Evolutionary conservation across 2,113 vertebrate genomes (phyloP), one percentile per base, ranked within the genome.

Genomic region (Tonatia bakeri): DNA sequence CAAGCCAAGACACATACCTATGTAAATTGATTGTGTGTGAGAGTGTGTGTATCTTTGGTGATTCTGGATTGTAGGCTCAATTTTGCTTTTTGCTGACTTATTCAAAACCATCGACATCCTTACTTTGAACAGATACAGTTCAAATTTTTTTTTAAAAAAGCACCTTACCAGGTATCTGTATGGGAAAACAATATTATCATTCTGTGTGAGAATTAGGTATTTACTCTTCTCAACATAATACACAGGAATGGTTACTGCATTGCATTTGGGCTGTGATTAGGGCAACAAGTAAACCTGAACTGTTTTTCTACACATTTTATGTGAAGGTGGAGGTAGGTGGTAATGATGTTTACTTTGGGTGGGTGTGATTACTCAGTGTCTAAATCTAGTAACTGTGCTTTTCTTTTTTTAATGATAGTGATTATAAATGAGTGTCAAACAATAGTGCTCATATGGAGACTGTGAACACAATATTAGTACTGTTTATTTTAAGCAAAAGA

Each of bases 61-160:
- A 56, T 17, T 85, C 19, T 67, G 64, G 36, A 65, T 47, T 16
- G 8, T 33, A 26, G 38, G 14, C 43, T 82, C 43, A 65, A 22
- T 61, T 92, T 95, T 93, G 40, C 82, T 86, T 93, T 94, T 70
- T 91, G 47, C 70, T 92, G 38, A 94, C n/a, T 75, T 43, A 40
- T 80, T 75, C 17, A 85, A 88, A 86, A 70, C 7, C 6, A 56
- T 7, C 79, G 24, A 36, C 22, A 15, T 83, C 56, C 45, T 93
- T 75, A 70, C 79, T 91, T 86, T 94, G 86, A 91, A 93, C 47
- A 91, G 28, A 61, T 83, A 33, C 36, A 70, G 70, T 86, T 67
- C 56, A 70, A 80, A 73, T 7, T 15, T 61, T 59, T 22, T 24
- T 10, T 50, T 15, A 9, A 80, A 89, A 67, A 36, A 36, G 0